Evolutionary conservation across 1,140 invertebrate species (phyloP).

Genomic region (Hylyphantes graminicola): DNA sequence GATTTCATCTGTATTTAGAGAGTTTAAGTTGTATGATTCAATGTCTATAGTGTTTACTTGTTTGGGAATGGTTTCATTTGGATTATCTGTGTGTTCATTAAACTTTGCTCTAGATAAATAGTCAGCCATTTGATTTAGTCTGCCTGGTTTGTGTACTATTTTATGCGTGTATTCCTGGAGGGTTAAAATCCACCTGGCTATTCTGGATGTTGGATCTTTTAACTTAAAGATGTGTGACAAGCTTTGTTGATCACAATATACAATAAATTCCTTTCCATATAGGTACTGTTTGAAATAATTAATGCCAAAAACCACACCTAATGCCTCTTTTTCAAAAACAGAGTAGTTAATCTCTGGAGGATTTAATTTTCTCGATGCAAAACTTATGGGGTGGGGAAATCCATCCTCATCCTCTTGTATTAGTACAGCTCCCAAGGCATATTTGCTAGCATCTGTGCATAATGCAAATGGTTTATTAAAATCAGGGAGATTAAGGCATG

Average conservation of each 20-base stretch:
- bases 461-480: neutral
- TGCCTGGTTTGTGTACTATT: constrained; percentile 4
- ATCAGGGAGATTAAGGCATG: neutral
- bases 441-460: neutral
- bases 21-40: neutral
- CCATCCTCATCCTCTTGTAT: neutral
- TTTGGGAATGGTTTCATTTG: neutral
- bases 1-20: neutral
- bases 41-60: neutral
- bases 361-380: neutral
- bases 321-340: neutral
- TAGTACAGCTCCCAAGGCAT: neutral
- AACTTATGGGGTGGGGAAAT: neutral
- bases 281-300: neutral
- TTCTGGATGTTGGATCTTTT: neutral
- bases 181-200: neutral
- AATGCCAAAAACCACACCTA: neutral
- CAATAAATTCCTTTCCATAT: neutral
- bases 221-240: neutral
- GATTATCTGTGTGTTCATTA: too few relatives aligned
- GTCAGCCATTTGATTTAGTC: neutral
- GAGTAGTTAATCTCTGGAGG: neutral
- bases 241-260: constrained; percentile 5
- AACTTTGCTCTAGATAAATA: neutral
- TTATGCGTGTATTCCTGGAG: neutral